Evolutionary conservation across 2,888 invertebrate genomes (phyloP).

Genomic region (Drosophila kuntzei): DNA sequence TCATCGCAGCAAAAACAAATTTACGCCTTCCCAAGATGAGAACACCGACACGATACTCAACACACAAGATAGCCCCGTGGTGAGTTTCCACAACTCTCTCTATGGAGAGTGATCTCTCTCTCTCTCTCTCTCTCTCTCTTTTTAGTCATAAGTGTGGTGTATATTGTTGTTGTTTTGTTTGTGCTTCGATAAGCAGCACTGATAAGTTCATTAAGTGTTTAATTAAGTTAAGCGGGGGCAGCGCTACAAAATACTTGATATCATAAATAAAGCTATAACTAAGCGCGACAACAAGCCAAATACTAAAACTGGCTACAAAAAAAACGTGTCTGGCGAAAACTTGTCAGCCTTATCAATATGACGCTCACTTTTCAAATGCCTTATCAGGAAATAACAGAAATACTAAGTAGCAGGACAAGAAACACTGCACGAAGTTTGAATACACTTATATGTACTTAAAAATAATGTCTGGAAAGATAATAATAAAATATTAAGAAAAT

Average conservation of each 20-base stretch:
- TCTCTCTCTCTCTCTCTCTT: not conserved
- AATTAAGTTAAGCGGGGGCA: constrained; percentile 69
- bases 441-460: not conserved
- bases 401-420: not conserved
- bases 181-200: constrained; percentile 53
- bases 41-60: constrained; percentile 82
- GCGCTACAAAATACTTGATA: constrained; percentile 13
- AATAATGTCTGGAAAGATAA: too few species aligned
- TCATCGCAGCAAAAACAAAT: constrained; percentile 79
- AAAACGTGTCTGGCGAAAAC: constrained; percentile 25
- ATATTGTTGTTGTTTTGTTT: constrained; percentile 7
- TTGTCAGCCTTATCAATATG: constrained; percentile 49
- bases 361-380: constrained; percentile 54
- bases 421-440: not conserved
- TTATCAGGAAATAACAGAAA: constrained; percentile 41
- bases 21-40: constrained; percentile 78
- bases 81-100: constrained; percentile 62
- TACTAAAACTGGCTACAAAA: constrained; percentile 34
- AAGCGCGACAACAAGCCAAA: constrained; percentile 29
- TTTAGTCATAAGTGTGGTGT: constrained; percentile 4
- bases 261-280: constrained; percentile 41
- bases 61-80: constrained; percentile 78
- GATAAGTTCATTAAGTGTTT: constrained; percentile 75
- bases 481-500: not conserved
- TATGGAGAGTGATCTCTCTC: not conserved